These are phyloP conservation scores for Agriopis aurantiaria DNA, from an alignment of 2,888 invertebrate species.

Conservation along the genomic window DNA sequence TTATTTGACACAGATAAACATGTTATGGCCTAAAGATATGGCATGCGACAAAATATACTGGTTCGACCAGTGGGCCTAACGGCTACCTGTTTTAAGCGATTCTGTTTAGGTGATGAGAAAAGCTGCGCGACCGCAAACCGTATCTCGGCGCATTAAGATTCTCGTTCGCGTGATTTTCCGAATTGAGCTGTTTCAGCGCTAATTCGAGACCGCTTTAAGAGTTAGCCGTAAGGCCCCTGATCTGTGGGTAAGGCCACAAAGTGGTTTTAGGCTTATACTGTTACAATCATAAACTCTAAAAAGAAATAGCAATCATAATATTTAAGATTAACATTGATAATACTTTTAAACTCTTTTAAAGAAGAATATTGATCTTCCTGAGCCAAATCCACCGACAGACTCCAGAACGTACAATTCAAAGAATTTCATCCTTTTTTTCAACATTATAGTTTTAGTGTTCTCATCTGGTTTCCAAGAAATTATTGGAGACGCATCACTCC, in stretches of 20 bases:
- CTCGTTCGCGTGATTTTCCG: no score
- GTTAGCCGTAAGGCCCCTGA: no score
- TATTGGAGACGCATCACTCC: conserved; percentile 59
- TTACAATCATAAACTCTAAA: neutral
- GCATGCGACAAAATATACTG: no score
- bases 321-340: neutral
- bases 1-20: no score
- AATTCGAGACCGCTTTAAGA: no score
- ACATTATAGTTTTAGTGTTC: conserved; percentile 58
- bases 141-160: no score
- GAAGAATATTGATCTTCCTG: conserved; percentile 64
- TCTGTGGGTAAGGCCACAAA: neutral
- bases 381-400: conserved; percentile 69
- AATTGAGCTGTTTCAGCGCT: no score
- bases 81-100: no score
- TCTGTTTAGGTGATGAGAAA: no score
- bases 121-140: no score
- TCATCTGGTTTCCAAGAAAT: conserved; percentile 59
- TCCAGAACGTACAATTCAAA: conserved; percentile 64
- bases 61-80: no score
- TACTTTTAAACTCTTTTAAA: conserved; percentile 48
- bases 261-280: neutral
- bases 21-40: no score
- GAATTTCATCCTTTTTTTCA: conserved; percentile 60
- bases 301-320: neutral